phyloP scores from a whole-genome alignment of 2,113 vertebrate genomes.

The Marmota monax region DNA sequence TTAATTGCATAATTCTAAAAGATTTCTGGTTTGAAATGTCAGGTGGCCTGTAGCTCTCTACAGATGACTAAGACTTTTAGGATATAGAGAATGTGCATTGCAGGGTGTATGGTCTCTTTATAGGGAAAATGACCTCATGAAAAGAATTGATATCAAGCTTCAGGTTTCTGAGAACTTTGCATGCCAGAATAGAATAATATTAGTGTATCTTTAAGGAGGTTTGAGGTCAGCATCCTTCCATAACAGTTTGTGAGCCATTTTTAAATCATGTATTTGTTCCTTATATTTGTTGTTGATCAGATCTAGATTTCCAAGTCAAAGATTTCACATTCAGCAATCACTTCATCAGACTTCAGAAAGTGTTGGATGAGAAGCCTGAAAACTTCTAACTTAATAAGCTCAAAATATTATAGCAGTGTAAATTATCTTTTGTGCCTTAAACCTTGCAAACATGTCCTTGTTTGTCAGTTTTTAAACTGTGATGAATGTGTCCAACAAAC shows the following conservation, averaged over 20 bases:
- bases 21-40: background rate
- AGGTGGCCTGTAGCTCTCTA: too few species aligned
- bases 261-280: background rate
- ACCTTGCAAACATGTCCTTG: slow-evolving; percentile 39
- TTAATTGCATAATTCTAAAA: slow-evolving; percentile 57
- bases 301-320: background rate
- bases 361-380: too few species aligned
- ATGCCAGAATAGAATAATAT: background rate
- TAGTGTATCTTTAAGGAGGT: slow-evolving; percentile 10
- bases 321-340: too few species aligned
- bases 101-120: background rate
- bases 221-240: background rate
- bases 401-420: too few species aligned
- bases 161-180: background rate
- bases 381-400: too few species aligned
- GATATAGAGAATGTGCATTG: background rate
- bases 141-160: background rate
- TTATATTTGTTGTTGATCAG: slow-evolving; percentile 54
- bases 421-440: background rate
- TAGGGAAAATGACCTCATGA: slow-evolving; percentile 5
- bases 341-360: too few species aligned
- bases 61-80: background rate
- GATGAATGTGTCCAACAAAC: slow-evolving; percentile 65
- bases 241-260: background rate
- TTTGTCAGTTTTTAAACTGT: slow-evolving; percentile 66